A percentile compares a stretch with the other conserved stretches of the same genome.
These are phyloP conservation scores for Stomorhina lunata DNA, from an alignment of 2,888 invertebrate genomes.

Conservation along the genomic window DNA sequence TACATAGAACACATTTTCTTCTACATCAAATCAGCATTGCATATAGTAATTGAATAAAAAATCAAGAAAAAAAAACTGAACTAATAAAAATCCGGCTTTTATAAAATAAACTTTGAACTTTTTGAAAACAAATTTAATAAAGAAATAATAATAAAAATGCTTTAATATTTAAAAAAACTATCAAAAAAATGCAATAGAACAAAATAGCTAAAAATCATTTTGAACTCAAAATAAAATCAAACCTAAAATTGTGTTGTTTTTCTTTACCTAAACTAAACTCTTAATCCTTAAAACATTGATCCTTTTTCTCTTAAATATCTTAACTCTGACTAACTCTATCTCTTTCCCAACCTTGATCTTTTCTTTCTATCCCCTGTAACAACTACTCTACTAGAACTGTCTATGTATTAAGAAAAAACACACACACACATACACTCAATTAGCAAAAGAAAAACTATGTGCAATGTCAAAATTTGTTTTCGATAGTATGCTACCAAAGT, in stretches of 20 bases:
- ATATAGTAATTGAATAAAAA: conserved; percentile 16
- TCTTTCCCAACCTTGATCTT: conserved; percentile 45
- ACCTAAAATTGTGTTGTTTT: too few species aligned
- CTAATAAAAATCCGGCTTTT: neutral
- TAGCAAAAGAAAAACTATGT: conserved; percentile 78
- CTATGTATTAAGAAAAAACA: conserved; percentile 28
- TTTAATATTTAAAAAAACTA: neutral
- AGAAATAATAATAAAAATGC: neutral
- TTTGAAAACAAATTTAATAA: neutral
- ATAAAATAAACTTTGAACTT: conserved; percentile 23
- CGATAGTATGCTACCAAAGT: conserved; percentile 98
- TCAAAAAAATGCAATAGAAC: neutral
- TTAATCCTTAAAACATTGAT: conserved; percentile 1
- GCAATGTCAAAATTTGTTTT: conserved; percentile 98
- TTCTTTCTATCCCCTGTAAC: conserved; percentile 29
- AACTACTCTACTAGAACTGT: conserved; percentile 21
- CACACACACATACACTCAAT: conserved; percentile 9
- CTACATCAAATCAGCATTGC: conserved; percentile 22
- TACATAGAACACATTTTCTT: conserved; percentile 50
- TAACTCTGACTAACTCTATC: neutral
- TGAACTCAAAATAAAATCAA: too few species aligned
- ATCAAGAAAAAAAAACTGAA: neutral
- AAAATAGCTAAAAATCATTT: too few species aligned
- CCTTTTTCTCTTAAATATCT: neutral
- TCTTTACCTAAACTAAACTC: too few species aligned